Conservation (phyloP, 2,797 vertebrate genomes). For the Mus spretus region DNA sequence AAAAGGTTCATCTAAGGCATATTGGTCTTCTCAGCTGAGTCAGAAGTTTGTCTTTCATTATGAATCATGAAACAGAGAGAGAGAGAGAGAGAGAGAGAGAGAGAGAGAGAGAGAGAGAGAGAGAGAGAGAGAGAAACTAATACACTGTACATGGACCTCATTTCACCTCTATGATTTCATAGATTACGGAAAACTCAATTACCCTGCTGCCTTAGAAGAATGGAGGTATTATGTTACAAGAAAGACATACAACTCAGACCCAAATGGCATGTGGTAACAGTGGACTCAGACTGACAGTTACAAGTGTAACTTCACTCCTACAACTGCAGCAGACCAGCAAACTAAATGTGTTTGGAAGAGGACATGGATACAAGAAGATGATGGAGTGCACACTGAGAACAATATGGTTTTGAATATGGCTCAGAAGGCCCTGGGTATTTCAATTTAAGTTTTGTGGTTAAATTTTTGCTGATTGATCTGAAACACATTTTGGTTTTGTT, state of each 20-base stretch:
- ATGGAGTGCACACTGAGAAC: background rate
- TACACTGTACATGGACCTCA: background rate
- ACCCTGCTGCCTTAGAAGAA: background rate
- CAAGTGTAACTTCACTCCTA: background rate
- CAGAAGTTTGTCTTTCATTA: conserved; percentile 25
- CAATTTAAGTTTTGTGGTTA: background rate
- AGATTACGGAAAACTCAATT: background rate
- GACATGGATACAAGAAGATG: no score
- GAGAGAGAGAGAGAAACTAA: background rate
- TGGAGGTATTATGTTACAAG: background rate
- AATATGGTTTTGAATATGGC: background rate
- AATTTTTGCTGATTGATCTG: background rate
- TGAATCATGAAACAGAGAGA: background rate
- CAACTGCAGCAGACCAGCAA: background rate
- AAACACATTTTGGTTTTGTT: background rate
- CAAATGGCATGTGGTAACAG: background rate
- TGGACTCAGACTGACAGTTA: background rate
- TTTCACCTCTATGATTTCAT: background rate
- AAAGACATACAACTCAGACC: background rate
- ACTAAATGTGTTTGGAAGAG: background rate
- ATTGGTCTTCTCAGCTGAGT: conserved; percentile 12
- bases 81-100: background rate
- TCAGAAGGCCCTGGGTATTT: background rate
- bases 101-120: background rate
- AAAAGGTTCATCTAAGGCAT: background rate